Base-by-base conservation (phyloP, 2,888 invertebrate genomes). In the Platycheirus rosarum region DNA sequence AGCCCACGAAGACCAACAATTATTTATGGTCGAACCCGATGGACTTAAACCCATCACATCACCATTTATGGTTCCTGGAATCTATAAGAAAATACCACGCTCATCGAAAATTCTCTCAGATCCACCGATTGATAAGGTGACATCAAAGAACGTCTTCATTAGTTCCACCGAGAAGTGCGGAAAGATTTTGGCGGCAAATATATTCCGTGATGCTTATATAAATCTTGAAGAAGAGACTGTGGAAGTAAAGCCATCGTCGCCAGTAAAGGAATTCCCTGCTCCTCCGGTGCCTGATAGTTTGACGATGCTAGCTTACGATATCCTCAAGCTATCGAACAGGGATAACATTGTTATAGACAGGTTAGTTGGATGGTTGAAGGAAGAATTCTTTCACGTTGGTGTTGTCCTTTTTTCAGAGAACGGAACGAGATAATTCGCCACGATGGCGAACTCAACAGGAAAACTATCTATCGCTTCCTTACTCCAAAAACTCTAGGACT, bases 291-390 rank as follows among this genome's bases (percentile, higher is more conserved):
- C 49, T 29, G 89, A 90, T 68, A 86, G 87, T 5, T 82, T 90
- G 18, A 87, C 87, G 37, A 88, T 87, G 42, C 62, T 90, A 18
- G 89, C 89, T 2, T 88, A 88, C 62, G 87, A 87, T 51, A 86
- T 90, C 14, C 86, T 88, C 26, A 87, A 87, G 20, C 80, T 89
- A 2, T 87, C 89, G 11, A 86, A 87, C 51, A 85, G 86, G 0
- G 89, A 89, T 84, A 89, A 88, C 65, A 88, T 89, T n/a, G 88
- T 89, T 0, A 90, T 90, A 5, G 88, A 90, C 76, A 87, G 88
- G 89, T 89, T 23, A 78, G 66, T 70, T 7, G 0, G 40, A 32
- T 0, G 0, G 6, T 6, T 23, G 13, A 8, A 0, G 20, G 2
- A 7, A 29, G 13, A 23, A 13, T 11, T 6, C 0, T 0, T 11